A percentile compares a stretch with the other conserved stretches of the same genome.
Evolutionary conservation across 2,888 invertebrate species (phyloP).

Genomic region (Ennomos quercinarius): DNA sequence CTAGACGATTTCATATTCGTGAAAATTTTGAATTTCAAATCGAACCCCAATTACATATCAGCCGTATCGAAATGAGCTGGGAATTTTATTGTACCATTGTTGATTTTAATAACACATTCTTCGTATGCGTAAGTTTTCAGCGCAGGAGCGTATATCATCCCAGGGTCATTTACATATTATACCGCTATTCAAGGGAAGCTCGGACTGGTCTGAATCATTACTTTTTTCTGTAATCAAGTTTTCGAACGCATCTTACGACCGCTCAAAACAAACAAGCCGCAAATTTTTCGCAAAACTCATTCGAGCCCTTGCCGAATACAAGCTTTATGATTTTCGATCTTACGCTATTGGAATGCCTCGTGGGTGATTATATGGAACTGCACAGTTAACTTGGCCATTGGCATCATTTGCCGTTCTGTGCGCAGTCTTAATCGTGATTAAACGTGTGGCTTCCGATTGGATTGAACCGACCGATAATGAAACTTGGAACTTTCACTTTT

Average conservation of each 20-base stretch:
- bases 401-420: constrained; percentile 43
- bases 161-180: constrained; percentile 73
- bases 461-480: constrained; percentile 68
- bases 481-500: constrained; percentile 74
- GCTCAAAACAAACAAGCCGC: constrained; percentile 76
- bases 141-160: constrained; percentile 62
- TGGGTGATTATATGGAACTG: constrained; percentile 33
- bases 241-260: constrained; percentile 63
- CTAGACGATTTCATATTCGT: constrained; percentile 37
- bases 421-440: constrained; percentile 70
- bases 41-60: constrained; percentile 40
- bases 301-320: constrained; percentile 44
- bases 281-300: constrained; percentile 51
- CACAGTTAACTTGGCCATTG: constrained; percentile 52
- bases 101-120: constrained; percentile 60
- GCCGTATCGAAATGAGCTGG: constrained; percentile 43
- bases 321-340: constrained; percentile 40
- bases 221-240: constrained; percentile 73
- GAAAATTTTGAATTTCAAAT: constrained; percentile 43
- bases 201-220: constrained; percentile 70
- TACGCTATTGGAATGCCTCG: constrained; percentile 34
- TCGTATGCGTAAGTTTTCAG: constrained; percentile 57
- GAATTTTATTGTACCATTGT: constrained; percentile 56
- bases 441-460: constrained; percentile 69
- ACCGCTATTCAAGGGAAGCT: constrained; percentile 75